Evolutionary conservation across 2,797 vertebrate genomes (phyloP).

Genomic region (Acanthis flammea): DNA sequence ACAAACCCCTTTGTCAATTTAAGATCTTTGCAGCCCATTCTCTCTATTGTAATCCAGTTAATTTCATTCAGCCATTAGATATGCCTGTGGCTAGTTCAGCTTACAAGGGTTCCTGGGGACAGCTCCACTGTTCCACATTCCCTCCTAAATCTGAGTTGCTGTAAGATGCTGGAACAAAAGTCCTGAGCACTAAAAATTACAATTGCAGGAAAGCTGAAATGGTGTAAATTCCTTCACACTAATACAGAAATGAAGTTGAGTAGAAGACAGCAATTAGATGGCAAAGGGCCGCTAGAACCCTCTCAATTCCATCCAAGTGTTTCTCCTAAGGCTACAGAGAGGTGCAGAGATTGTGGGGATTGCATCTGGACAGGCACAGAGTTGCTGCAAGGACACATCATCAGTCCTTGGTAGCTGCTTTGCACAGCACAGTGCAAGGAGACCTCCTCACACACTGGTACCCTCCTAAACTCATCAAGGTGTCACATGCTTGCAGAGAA

Average conservation of each 20-base stretch:
- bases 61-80: neutral
- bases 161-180: neutral
- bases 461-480: neutral
- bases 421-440: neutral
- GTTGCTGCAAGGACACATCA: neutral
- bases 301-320: fast-evolving
- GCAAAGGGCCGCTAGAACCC: neutral
- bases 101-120: neutral
- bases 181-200: neutral
- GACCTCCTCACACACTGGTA: neutral
- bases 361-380: fast-evolving
- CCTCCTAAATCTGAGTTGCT: neutral
- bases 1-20: neutral
- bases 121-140: neutral
- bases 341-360: fast-evolving
- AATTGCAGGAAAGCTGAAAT: neutral
- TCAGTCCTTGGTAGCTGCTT: neutral
- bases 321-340: neutral
- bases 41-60: neutral
- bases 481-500: neutral
- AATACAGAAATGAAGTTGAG: neutral
- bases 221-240: neutral
- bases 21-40: neutral
- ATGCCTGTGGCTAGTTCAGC: fast-evolving
- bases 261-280: neutral